These are phyloP conservation scores for Pterostichus niger DNA, from an alignment of 2,888 invertebrate genomes.

Conservation along the genomic window DNA sequence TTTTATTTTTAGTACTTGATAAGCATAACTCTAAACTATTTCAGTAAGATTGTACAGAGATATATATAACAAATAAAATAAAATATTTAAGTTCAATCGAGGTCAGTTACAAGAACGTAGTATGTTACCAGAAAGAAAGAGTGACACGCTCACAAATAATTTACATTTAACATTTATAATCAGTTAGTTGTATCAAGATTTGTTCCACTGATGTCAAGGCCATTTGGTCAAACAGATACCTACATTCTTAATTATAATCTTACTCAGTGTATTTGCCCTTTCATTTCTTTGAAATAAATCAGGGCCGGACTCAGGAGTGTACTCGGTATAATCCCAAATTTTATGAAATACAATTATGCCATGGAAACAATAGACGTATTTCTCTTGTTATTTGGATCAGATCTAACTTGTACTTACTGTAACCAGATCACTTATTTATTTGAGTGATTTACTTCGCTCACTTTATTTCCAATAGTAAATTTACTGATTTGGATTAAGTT, in stretches of 20 bases:
- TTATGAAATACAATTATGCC: too few relatives aligned
- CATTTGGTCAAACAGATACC: neutral
- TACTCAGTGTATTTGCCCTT: neutral
- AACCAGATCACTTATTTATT: too few relatives aligned
- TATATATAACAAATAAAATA: neutral
- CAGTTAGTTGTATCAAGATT: too few relatives aligned
- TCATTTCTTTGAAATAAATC: neutral
- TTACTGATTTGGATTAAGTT: too few relatives aligned
- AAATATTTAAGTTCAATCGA: neutral
- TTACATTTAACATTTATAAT: neutral
- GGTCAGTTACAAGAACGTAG: neutral
- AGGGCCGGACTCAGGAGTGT: too few relatives aligned
- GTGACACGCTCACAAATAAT: neutral
- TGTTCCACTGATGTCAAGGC: neutral
- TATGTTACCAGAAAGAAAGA: neutral
- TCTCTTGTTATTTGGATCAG: too few relatives aligned
- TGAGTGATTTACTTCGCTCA: too few relatives aligned
- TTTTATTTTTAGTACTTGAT: neutral
- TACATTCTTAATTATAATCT: neutral
- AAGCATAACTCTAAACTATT: neutral
- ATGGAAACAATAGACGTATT: too few relatives aligned
- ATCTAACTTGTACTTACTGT: too few relatives aligned
- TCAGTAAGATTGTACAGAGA: too few relatives aligned
- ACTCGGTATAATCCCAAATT: too few relatives aligned
- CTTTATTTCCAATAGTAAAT: too few relatives aligned